A percentile compares a stretch with the other conserved stretches of the same genome.
Conservation (phyloP, 2,113 vertebrate genomes). For the Myotis davidii region DNA sequence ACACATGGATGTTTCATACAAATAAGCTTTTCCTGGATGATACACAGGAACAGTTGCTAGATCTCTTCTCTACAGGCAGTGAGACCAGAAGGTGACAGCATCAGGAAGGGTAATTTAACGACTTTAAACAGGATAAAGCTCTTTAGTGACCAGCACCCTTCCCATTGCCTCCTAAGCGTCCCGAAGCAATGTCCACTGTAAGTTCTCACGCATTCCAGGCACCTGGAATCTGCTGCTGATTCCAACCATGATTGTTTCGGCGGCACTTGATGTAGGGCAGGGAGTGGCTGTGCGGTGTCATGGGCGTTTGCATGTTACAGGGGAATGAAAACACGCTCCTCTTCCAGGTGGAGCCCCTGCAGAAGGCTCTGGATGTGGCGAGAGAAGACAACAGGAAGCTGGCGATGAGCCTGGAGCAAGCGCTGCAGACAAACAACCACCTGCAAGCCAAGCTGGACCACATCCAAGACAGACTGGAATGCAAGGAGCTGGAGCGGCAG, state of each 20-base stretch:
- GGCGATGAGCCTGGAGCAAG: conserved; percentile 79
- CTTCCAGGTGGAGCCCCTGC: conserved; percentile 81
- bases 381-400: conserved; percentile 84
- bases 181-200: not conserved
- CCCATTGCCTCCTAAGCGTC: not conserved
- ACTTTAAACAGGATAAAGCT: not conserved
- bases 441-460: conserved; percentile 79
- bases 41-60: not conserved
- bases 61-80: not conserved
- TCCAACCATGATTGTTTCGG: not conserved
- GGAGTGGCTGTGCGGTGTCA: not conserved
- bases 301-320: not conserved
- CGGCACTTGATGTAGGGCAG: not conserved
- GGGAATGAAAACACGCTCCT: not conserved
- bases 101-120: not conserved
- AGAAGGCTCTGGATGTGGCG: conserved; percentile 78
- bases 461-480: conserved; percentile 74
- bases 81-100: not conserved
- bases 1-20: not conserved
- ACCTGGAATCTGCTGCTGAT: not conserved
- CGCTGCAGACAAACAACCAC: conserved; percentile 76
- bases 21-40: not conserved
- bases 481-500: conserved; percentile 78
- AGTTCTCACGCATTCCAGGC: not conserved
- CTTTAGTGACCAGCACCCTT: not conserved